Conservation (phyloP, 1,140 invertebrate genomes). For the Cyclina sinensis region DNA sequence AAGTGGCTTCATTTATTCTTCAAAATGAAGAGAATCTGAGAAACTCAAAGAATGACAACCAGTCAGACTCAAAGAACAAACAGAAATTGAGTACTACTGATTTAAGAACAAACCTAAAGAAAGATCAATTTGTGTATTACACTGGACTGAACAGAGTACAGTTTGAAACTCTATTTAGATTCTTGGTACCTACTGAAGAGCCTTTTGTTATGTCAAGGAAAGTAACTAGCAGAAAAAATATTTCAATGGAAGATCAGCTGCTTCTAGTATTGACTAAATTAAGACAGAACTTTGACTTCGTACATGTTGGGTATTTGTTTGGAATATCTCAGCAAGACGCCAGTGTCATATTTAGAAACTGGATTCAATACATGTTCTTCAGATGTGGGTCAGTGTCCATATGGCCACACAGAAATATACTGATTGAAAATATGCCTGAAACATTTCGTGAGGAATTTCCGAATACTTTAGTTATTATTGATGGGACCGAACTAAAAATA, state of each 20-base stretch:
- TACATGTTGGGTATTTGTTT: background rate
- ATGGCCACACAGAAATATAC: background rate
- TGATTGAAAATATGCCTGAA: background rate
- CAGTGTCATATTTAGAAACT: background rate
- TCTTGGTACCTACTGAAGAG: background rate
- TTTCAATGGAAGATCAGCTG: slow-evolving; percentile 7
- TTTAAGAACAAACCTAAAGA: too few relatives aligned
- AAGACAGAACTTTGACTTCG: slow-evolving; percentile 17
- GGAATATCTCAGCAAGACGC: background rate
- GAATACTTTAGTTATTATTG: background rate
- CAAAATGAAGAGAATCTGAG: background rate
- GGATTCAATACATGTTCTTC: background rate
- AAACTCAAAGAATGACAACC: too few relatives aligned
- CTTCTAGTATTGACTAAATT: background rate
- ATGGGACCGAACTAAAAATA: slow-evolving; percentile 8
- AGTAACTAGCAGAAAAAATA: background rate
- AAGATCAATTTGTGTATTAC: slow-evolving; percentile 6
- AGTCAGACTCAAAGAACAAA: too few relatives aligned
- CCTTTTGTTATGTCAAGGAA: background rate
- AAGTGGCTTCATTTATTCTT: background rate
- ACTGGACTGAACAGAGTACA: background rate
- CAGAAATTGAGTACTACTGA: too few relatives aligned
- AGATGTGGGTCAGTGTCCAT: too few relatives aligned
- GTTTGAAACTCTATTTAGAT: background rate
- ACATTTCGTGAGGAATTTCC: background rate